Evolutionary conservation across 2,888 invertebrate genomes (phyloP), one percentile per base, ranked within the genome.

Genomic region (Drosophila pegasa): DNA sequence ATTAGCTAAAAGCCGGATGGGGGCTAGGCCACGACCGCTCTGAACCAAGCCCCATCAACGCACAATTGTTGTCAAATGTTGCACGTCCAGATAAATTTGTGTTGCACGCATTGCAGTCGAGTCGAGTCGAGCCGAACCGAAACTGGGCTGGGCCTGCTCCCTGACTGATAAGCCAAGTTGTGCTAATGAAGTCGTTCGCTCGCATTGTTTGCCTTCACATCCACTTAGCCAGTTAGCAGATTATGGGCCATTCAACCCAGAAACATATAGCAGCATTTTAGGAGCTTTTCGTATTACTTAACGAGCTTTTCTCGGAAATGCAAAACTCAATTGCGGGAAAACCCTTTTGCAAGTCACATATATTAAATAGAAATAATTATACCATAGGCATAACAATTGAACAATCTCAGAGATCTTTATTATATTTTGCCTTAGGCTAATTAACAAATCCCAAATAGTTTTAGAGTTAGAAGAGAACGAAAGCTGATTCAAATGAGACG

Each of bases 31-130:
- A 66, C 55, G 63, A 67, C 75, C 50, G 64, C 52, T 54, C 71
- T 69, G 71, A 60, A 40, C 67, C 62, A 59, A 50, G 89, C 75
- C 89, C 75, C 88, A 71, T 6, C 50, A 29, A 68, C 68, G 54
- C 71, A 85, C 69, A 78, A 87, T 87, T 87, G 45, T 45, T 87
- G 77, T 88, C 87, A 87, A 73, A 68, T 63, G 58, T 43, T 63
- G 66, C 29, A 40, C 43, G 48, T 38, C 58, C 60, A 84, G 78
- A 87, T 80, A 83, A 77, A 86, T 70, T 73, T 68, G 70, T 70
- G 55, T 65, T 80, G 71, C 62, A 51, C 59, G 57, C 51, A 38
- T 16, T 73, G 61, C 64, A 69, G 78, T 68, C 37, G 67, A 20
- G n/a, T 12, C 35, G n/a, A 4, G 20, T 2, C 47, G 2, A 18